Evolutionary conservation across 2,797 vertebrate genomes (phyloP).

Genomic region (Heliangelus exortis): DNA sequence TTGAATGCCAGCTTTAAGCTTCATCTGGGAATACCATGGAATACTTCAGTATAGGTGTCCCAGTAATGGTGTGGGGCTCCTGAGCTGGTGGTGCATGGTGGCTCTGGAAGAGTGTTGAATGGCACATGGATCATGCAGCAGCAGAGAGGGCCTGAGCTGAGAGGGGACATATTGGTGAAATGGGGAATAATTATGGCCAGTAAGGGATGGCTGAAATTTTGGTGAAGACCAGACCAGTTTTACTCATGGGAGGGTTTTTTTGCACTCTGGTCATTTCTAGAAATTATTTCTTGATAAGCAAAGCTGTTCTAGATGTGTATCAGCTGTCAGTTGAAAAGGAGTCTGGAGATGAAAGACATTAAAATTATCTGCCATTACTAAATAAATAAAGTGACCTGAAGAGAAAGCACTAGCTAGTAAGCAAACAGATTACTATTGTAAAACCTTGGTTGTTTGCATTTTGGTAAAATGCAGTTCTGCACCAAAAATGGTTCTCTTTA

Average conservation of each 20-base stretch:
- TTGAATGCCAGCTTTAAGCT: not conserved
- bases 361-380: not conserved
- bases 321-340: not conserved
- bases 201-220: not conserved
- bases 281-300: not conserved
- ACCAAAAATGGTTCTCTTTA: not conserved
- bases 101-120: not conserved
- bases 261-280: not conserved
- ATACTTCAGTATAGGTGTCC: not conserved
- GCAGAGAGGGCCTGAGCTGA: not conserved
- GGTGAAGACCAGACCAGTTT: not conserved
- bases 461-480: not conserved
- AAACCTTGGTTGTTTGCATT: not conserved
- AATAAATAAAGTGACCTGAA: not conserved
- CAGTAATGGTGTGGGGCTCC: not conserved
- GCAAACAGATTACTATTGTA: not conserved
- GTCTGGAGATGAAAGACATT: not conserved
- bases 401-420: not conserved
- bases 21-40: not conserved
- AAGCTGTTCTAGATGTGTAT: not conserved
- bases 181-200: not conserved
- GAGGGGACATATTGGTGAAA: not conserved
- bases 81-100: not conserved
- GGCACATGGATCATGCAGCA: accelerated
- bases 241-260: not conserved